Evolutionary conservation across 2,888 invertebrate species (phyloP).

Genomic region (Apodemia zela): DNA sequence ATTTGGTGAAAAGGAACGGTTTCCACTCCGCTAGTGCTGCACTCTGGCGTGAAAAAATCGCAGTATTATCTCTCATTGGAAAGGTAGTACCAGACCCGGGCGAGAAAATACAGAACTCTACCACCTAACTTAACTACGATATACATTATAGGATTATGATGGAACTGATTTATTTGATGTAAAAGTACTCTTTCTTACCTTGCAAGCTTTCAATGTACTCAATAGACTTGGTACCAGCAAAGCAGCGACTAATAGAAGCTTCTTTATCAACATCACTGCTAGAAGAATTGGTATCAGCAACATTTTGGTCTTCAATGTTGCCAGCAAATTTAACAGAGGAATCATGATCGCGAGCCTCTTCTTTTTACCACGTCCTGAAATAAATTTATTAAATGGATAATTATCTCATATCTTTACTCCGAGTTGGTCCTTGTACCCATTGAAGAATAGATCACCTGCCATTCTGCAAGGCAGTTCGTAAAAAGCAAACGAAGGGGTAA

Average conservation of each 20-base stretch:
- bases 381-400: background rate
- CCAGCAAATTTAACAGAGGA: slow-evolving; percentile 74
- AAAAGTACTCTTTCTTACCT: slow-evolving; percentile 48
- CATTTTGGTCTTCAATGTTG: slow-evolving; percentile 78
- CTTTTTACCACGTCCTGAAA: slow-evolving; percentile 73
- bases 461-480: no score
- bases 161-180: no score
- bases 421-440: no score
- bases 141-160: no score
- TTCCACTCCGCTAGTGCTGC: no score
- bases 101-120: no score
- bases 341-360: slow-evolving; percentile 75
- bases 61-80: no score
- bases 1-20: no score
- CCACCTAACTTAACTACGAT: no score
- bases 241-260: slow-evolving; percentile 81
- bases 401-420: background rate
- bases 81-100: no score
- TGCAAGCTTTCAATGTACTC: slow-evolving; percentile 78
- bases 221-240: slow-evolving; percentile 81
- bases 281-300: slow-evolving; percentile 82
- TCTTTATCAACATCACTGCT: slow-evolving; percentile 83
- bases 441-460: background rate
- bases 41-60: no score
- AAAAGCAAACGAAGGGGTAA: no score